Conservation (phyloP, 2,888 invertebrate species). For the Drosophila anomalata region DNA sequence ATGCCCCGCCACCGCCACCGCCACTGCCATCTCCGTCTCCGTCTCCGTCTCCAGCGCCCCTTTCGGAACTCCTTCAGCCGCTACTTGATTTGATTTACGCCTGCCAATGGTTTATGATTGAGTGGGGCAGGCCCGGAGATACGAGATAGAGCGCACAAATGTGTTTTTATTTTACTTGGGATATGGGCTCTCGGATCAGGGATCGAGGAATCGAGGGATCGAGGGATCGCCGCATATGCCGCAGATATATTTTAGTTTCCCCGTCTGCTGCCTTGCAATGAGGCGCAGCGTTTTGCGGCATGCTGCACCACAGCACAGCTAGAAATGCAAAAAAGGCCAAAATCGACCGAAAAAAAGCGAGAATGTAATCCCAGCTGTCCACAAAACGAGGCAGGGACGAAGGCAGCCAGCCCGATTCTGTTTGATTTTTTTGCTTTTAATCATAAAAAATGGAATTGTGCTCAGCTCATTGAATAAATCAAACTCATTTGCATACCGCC, state of each 20-base stretch:
- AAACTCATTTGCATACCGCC: constrained; percentile 78
- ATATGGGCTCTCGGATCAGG: not conserved
- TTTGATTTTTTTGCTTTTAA: constrained; percentile 33
- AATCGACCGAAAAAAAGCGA: constrained; percentile 18
- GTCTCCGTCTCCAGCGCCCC: constrained; percentile 10
- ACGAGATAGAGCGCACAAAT: constrained; percentile 57
- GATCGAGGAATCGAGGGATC: not conserved
- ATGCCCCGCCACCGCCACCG: constrained; percentile 12
- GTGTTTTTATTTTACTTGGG: constrained; percentile 61
- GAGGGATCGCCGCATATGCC: constrained; percentile 57
- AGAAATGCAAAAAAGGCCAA: constrained; percentile 37
- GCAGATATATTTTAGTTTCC: constrained; percentile 66
- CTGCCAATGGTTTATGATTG: constrained; percentile 79
- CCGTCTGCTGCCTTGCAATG: constrained; percentile 83
- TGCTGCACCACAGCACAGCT: constrained; percentile 47
- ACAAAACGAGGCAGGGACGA: constrained; percentile 31
- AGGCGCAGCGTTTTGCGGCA: constrained; percentile 81
- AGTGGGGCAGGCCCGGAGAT: constrained; percentile 55
- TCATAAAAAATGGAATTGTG: constrained; percentile 61
- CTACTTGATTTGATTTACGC: constrained; percentile 79
- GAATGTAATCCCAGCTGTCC: constrained; percentile 58
- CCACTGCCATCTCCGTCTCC: too few relatives aligned
- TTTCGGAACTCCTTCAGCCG: constrained; percentile 28
- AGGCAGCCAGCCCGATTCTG: too few relatives aligned
- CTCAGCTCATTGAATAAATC: constrained; percentile 79